These are phyloP conservation scores for Hydrochoerus hydrochaeris DNA, from an alignment of 2,113 vertebrate genomes.

Conservation along the genomic window DNA sequence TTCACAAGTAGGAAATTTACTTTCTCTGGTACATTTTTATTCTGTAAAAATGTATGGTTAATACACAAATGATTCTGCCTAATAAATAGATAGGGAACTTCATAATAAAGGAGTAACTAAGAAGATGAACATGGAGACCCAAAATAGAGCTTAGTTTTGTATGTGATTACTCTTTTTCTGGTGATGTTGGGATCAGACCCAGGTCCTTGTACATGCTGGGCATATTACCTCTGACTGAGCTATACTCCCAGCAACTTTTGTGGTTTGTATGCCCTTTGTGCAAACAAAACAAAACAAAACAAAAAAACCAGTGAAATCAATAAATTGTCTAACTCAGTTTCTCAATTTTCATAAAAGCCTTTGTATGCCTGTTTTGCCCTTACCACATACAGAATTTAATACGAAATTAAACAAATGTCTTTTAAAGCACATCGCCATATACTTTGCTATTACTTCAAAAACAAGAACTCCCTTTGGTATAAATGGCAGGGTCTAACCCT, in stretches of 20 bases:
- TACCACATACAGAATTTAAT: not conserved
- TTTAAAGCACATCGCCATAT: not conserved
- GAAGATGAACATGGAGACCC: not conserved
- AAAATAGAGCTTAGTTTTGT: slow-evolving; percentile 1
- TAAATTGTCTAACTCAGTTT: slow-evolving; percentile 7
- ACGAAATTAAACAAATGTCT: not conserved
- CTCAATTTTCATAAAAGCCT: slow-evolving; percentile 20
- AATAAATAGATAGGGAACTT: slow-evolving; percentile 40
- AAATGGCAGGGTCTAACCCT: not conserved
- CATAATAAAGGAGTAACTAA: slow-evolving; percentile 22
- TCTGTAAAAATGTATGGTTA: not conserved
- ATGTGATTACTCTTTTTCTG: not conserved
- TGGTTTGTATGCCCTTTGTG: not conserved
- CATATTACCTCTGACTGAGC: not conserved
- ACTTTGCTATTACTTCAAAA: not conserved
- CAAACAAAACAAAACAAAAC: not conserved
- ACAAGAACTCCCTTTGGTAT: not conserved
- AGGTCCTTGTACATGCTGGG: not conserved
- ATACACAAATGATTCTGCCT: not conserved
- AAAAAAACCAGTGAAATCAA: not conserved
- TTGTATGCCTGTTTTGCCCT: not conserved
- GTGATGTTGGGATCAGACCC: not conserved
- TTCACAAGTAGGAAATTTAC: not conserved
- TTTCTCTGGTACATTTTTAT: slow-evolving; percentile 10
- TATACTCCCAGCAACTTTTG: not conserved